These are phyloP conservation scores for Drosophila nebulosa DNA, from an alignment of 1,140 invertebrate genomes.

Conservation along the genomic window DNA sequence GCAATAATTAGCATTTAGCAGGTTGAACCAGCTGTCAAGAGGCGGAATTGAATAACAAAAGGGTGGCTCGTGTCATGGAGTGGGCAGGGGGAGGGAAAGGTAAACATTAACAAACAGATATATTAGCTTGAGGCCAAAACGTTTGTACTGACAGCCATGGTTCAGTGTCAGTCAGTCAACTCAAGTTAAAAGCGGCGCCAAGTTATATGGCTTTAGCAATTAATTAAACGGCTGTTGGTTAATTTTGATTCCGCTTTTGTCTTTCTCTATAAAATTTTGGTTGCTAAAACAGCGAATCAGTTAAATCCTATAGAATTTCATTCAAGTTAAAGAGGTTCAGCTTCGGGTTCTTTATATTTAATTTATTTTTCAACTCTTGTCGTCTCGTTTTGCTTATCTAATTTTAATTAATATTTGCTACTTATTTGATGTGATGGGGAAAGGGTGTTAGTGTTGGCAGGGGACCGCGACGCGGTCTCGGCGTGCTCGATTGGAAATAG, in stretches of 20 bases:
- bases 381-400: slow-evolving; percentile 38
- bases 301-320: slow-evolving; percentile 10
- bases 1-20: slow-evolving; percentile 61
- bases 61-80: neutral
- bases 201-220: slow-evolving; percentile 42
- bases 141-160: slow-evolving; percentile 18
- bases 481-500: slow-evolving; percentile 59
- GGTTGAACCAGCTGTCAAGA: slow-evolving; percentile 32
- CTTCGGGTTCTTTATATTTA: neutral
- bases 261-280: neutral
- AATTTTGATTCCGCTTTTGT: slow-evolving; percentile 28
- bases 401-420: slow-evolving; percentile 51
- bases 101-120: slow-evolving; percentile 17
- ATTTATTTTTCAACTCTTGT: slow-evolving; percentile 20
- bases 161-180: slow-evolving; percentile 35
- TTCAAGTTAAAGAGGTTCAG: neutral
- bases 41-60: slow-evolving; percentile 6
- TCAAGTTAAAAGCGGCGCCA: slow-evolving; percentile 32
- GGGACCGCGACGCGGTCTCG: slow-evolving; percentile 54
- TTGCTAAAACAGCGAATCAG: neutral
- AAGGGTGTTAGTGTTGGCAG: slow-evolving; percentile 71
- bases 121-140: slow-evolving; percentile 38
- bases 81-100: neutral
- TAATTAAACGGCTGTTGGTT: slow-evolving; percentile 52
- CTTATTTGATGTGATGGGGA: slow-evolving; percentile 42